Evolutionary conservation across 2,888 invertebrate genomes (phyloP), one percentile per base, ranked within the genome.

Genomic region (Yponomeuta evonymella): DNA sequence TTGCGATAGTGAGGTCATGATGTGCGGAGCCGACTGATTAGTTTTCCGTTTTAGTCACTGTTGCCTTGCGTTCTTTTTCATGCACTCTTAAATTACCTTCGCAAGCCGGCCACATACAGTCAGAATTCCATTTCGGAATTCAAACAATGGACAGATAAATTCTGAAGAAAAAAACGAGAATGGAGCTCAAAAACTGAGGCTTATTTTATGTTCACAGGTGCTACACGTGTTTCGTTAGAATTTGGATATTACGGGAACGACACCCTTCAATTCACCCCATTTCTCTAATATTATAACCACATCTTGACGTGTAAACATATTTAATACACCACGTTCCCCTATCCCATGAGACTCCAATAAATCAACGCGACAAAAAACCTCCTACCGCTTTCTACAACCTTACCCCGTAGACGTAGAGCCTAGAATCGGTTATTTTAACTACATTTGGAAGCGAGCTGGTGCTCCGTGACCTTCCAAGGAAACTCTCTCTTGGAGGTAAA

Each of bases 281-380:
- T 65, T 65, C 10, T 33, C 11, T 65, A 65, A 65, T 33, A 65
- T 65, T 65, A 65, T 29, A 65, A 30, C 65, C 65, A 30, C 65
- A 65, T 65, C 65, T 29, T 65, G 30, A 65, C 23, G 15, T 58
- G 51, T 58, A 58, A 58, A 58, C 51, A 65, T 65, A 65, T 65
- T 65, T 65, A 58, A 58, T 65, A 65, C 65, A 65, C 33, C 65
- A 33, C 15, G 65, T 23, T 30, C 65, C 65, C 65, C 65, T 65
- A 30, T 11, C 65, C 33, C 30, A 65, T 6, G 65, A 33, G 33
- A 33, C 12, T 65, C 30, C 65, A 65, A 65, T 65, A 65, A 65
- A 65, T 65, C 65, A 33, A 33, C 33, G 6, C 15, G 51, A 15
- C 29, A 65, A 30, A 65, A n/a, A 65, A 33, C 33, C 30, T 65